phyloP scores from a whole-genome alignment of 1,140 invertebrate species.

The Hylyphantes graminicola region DNA sequence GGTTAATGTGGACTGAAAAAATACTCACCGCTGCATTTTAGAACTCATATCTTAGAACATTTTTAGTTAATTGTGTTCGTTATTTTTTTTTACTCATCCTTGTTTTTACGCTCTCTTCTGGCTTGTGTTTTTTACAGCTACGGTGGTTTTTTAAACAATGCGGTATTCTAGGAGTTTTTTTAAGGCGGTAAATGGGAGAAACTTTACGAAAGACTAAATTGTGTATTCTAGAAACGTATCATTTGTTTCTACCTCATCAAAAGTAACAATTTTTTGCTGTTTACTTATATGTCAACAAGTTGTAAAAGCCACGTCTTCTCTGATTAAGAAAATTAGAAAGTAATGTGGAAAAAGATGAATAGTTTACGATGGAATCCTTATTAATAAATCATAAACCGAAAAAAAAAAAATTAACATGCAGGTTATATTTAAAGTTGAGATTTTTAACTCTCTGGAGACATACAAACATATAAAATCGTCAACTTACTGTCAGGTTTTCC shows the following conservation, averaged over 20 bases:
- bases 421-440: too few species aligned
- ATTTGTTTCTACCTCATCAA: slow-evolving; percentile 1
- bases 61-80: slow-evolving; percentile 17
- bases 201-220: neutral
- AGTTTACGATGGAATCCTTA: neutral
- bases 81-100: slow-evolving; percentile 14
- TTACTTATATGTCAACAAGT: slow-evolving; percentile 17
- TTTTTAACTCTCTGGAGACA: too few species aligned
- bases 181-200: neutral
- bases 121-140: slow-evolving; percentile 5
- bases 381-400: too few species aligned
- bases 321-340: neutral
- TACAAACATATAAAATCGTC: too few species aligned
- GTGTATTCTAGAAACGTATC: slow-evolving; percentile 12
- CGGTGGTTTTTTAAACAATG: slow-evolving; percentile 17
- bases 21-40: slow-evolving; percentile 25
- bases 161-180: slow-evolving; percentile 17
- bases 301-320: neutral
- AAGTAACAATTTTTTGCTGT: neutral
- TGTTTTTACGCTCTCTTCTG: slow-evolving; percentile 9
- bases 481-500: too few species aligned
- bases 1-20: slow-evolving; percentile 34
- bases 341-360: neutral
- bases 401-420: too few species aligned
- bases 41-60: slow-evolving; percentile 9